These are phyloP conservation scores for Ochotona princeps DNA, from an alignment of 2,113 vertebrate genomes.

Conservation along the genomic window DNA sequence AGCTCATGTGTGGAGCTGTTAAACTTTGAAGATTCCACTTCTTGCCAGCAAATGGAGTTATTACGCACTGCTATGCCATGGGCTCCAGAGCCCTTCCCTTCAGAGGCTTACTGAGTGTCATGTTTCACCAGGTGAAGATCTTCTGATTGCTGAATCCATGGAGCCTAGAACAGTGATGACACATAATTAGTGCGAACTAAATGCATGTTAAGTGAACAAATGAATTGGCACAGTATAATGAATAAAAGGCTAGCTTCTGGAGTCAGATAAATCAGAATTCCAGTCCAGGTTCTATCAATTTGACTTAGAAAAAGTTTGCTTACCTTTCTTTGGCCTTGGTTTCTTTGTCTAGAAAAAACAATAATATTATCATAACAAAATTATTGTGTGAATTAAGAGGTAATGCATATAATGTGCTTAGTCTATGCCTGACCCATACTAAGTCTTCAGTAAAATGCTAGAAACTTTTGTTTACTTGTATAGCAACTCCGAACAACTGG, in stretches of 20 bases:
- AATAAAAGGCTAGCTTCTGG: slow-evolving; percentile 40
- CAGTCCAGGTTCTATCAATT: neutral
- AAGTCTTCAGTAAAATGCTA: slow-evolving; percentile 39
- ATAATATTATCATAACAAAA: slow-evolving; percentile 28
- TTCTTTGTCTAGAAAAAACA: slow-evolving; percentile 49
- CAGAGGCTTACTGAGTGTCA: neutral
- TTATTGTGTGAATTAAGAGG: slow-evolving; percentile 14
- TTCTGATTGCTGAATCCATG: slow-evolving; percentile 4
- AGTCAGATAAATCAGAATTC: slow-evolving; percentile 39
- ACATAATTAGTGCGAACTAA: neutral
- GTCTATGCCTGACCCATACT: neutral
- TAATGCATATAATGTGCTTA: neutral
- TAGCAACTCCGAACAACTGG: neutral
- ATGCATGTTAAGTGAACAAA: slow-evolving; percentile 33
- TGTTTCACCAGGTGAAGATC: neutral
- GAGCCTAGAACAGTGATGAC: neutral
- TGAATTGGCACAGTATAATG: neutral
- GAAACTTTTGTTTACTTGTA: slow-evolving; percentile 11
- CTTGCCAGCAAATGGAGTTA: slow-evolving; percentile 18
- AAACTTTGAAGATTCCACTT: neutral
- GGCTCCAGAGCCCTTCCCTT: neutral
- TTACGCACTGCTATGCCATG: neutral
- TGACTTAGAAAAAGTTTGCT: slow-evolving; percentile 37
- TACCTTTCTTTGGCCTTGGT: neutral
- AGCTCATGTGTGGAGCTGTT: neutral